These are phyloP conservation scores for Nemotelus nigrinus DNA, from an alignment of 2,888 invertebrate species.

Conservation along the genomic window DNA sequence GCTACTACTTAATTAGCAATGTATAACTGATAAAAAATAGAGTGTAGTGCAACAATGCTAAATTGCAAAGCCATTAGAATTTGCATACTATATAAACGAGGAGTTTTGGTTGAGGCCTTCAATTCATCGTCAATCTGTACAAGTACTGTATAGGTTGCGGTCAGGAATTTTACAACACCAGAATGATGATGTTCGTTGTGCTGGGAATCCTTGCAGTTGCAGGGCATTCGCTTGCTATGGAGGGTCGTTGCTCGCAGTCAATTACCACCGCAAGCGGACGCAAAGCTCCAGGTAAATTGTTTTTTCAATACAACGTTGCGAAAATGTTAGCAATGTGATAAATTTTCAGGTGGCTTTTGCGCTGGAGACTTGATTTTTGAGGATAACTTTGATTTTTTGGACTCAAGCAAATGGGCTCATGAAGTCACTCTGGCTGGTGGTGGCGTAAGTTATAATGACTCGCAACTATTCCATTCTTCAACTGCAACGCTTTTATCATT, in stretches of 20 bases:
- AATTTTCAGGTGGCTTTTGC: constrained; percentile 60
- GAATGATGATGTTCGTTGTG: not conserved
- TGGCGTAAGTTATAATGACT: constrained; percentile 59
- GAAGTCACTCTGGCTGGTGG: constrained; percentile 74
- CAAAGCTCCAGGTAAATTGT: not conserved
- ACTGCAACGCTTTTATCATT: not conserved
- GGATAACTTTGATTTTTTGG: constrained; percentile 71
- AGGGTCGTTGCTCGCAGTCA: not conserved
- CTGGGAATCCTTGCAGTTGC: not conserved
- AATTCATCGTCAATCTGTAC: no score
- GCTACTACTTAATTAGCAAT: no score
- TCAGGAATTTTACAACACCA: not conserved
- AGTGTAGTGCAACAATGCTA: not conserved
- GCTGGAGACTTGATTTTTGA: constrained; percentile 71
- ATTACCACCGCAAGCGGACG: not conserved
- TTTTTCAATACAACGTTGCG: not conserved
- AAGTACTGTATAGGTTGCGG: no score
- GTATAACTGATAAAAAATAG: no score
- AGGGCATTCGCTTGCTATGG: not conserved
- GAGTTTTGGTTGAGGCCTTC: not conserved
- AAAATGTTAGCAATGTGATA: not conserved
- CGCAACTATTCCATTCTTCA: not conserved
- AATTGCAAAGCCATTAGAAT: not conserved
- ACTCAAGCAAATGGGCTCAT: constrained; percentile 72
- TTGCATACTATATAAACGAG: not conserved